A percentile compares a stretch with the other conserved stretches of the same genome.
Conservation (phyloP, 2,888 invertebrate species). For the Caenorhabditis macrosperma region DNA sequence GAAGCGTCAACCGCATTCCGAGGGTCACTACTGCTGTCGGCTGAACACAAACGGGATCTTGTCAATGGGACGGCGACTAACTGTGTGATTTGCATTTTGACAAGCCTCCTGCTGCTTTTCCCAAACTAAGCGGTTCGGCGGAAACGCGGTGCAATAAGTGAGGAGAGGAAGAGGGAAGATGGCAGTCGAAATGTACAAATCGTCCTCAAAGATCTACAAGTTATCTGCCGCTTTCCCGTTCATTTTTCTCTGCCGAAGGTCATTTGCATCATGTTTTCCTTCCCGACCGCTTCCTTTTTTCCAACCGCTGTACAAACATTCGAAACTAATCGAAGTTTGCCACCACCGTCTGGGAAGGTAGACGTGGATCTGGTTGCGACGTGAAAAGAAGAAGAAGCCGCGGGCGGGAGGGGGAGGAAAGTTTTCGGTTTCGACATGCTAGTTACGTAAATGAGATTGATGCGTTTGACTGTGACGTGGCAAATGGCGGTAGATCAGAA, state of each 20-base stretch:
- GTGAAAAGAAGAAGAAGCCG: constrained; percentile 4
- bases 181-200: not conserved
- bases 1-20: constrained; percentile 28
- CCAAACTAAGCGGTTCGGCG: not conserved
- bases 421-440: constrained; percentile 44
- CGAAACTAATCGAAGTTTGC: constrained; percentile 18
- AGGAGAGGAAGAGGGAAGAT: not conserved
- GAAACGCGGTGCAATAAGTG: not conserved
- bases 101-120: constrained; percentile 17
- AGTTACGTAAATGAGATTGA: constrained; percentile 52
- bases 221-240: constrained; percentile 17
- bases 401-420: constrained; percentile 6
- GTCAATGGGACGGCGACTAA: not conserved
- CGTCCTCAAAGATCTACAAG: constrained; percentile 23
- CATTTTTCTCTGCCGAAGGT: constrained; percentile 25
- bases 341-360: constrained; percentile 1
- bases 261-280: constrained; percentile 35
- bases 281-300: constrained; percentile 3
- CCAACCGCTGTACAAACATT: constrained; percentile 32
- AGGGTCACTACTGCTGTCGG: constrained; percentile 16
- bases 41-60: constrained; percentile 19
- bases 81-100: constrained; percentile 38
- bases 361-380: constrained; percentile 12
- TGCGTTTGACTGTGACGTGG: constrained; percentile 16
- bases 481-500: constrained; percentile 3